Percentiles rank a stretch among this genome's conserved stretches.
Conservation (phyloP, 30 jellyfish, hydroid and myxozoan genomes). For the Cassiopea andromeda region DNA sequence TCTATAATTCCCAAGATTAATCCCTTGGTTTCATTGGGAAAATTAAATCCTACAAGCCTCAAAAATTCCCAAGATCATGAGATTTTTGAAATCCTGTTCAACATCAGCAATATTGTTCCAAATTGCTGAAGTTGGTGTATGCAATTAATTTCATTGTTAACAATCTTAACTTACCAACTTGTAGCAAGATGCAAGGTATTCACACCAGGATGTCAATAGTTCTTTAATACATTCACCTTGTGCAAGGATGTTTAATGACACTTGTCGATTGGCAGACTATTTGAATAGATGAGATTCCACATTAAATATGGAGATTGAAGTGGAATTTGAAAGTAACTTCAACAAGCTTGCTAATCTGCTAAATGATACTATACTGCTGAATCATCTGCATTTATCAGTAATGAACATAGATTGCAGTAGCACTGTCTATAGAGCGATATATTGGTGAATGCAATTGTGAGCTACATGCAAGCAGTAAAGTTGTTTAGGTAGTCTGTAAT, state of each 20-base stretch:
- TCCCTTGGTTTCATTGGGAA: too few species aligned
- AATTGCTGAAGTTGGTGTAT: not conserved
- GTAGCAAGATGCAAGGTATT: constrained; percentile 23
- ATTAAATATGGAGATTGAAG: not conserved
- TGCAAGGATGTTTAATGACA: constrained; percentile 6
- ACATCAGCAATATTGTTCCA: not conserved
- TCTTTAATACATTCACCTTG: constrained; percentile 45
- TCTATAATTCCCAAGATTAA: too few species aligned
- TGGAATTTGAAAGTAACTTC: not conserved
- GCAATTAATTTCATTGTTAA: not conserved
- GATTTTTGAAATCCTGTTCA: too few species aligned
- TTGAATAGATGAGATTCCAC: not conserved
- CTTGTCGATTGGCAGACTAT: constrained; percentile 13
- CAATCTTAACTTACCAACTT: constrained; percentile 17
- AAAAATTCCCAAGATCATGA: too few species aligned
- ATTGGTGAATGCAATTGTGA: not conserved
- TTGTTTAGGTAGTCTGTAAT: too few species aligned
- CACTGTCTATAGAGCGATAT: not conserved
- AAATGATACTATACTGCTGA: not conserved
- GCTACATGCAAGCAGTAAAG: not conserved
- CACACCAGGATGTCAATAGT: constrained; percentile 18
- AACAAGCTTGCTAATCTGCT: not conserved
- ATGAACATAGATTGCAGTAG: not conserved
- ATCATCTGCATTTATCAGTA: not conserved
- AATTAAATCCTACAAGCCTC: too few species aligned